phyloP scores from a whole-genome alignment of 2,797 vertebrate species.

The Coregonus sp. region DNA sequence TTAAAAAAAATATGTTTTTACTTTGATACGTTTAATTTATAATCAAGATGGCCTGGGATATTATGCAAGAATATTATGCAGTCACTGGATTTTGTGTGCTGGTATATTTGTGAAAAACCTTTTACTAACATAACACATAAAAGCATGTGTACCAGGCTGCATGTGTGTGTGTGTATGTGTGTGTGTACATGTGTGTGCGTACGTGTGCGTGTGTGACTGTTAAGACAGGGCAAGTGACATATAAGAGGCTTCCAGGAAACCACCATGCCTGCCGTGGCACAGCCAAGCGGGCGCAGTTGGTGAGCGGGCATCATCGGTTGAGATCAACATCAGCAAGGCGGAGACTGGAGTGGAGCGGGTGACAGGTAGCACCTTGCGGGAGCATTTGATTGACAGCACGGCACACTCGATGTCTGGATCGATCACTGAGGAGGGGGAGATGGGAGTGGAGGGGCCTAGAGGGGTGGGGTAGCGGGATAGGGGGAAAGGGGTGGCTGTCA shows the following conservation, averaged over 20 bases:
- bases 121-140: not conserved
- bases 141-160: not conserved
- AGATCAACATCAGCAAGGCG: slow-evolving; percentile 2
- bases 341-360: slow-evolving; percentile 1
- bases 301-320: not conserved
- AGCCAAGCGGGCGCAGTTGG: not conserved
- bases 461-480: not conserved
- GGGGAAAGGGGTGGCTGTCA: slow-evolving; percentile 1
- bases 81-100: not conserved
- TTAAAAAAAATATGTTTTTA: slow-evolving; percentile 11
- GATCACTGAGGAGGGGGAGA: slow-evolving; percentile 38
- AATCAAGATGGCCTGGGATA: not conserved
- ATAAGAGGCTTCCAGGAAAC: not conserved
- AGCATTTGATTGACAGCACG: slow-evolving; percentile 42
- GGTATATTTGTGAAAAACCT: not conserved
- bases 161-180: not conserved
- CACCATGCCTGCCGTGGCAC: not conserved
- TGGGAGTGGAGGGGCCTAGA: slow-evolving; percentile 6
- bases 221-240: not conserved
- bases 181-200: no score
- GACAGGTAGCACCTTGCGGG: slow-evolving; percentile 44
- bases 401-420: slow-evolving; percentile 54
- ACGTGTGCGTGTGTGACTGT: not conserved
- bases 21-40: slow-evolving; percentile 10
- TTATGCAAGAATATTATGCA: not conserved